Percentiles rank a stretch among this genome's conserved stretches.
These are phyloP conservation scores for Heliconius hermathena DNA, from an alignment of 1,140 invertebrate genomes.

Conservation along the genomic window DNA sequence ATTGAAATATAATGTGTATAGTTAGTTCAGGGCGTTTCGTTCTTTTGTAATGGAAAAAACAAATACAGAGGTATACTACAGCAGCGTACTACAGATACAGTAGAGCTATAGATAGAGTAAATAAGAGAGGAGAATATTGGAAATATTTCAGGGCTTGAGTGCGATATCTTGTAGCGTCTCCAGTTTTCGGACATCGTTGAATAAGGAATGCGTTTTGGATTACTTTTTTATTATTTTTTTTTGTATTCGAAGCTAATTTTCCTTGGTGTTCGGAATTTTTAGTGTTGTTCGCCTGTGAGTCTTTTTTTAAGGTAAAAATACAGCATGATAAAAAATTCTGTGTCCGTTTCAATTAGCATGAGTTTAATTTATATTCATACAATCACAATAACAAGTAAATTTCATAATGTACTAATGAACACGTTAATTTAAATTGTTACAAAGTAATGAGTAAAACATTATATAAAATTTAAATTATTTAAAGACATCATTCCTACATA, in stretches of 20 bases:
- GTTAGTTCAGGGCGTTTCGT: slow-evolving; percentile 65
- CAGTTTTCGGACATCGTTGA: slow-evolving; percentile 74
- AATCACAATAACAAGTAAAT: too few species aligned
- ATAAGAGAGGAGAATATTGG: slow-evolving; percentile 59
- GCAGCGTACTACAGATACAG: slow-evolving; percentile 25
- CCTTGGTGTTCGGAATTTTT: slow-evolving; percentile 13
- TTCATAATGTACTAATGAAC: too few species aligned
- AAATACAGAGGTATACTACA: slow-evolving; percentile 53
- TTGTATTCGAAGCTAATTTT: slow-evolving; percentile 13
- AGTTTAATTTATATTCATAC: neutral
- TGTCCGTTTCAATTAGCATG: neutral
- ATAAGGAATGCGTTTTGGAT: slow-evolving; percentile 70
- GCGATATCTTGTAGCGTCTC: slow-evolving; percentile 75
- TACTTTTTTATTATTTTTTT: slow-evolving; percentile 32
- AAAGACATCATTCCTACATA: too few species aligned
- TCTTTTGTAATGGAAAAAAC: slow-evolving; percentile 79
- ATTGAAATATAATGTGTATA: slow-evolving; percentile 77
- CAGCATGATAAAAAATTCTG: neutral
- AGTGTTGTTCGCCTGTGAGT: neutral
- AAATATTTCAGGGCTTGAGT: slow-evolving; percentile 75
- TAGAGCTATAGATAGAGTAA: slow-evolving; percentile 45
- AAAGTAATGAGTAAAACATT: too few species aligned
- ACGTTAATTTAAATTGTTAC: too few species aligned
- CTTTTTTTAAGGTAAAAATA: neutral
- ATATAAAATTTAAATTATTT: too few species aligned